These are phyloP conservation scores for Todiramphus chloris DNA, from an alignment of 2,113 vertebrate species.

Conservation along the genomic window DNA sequence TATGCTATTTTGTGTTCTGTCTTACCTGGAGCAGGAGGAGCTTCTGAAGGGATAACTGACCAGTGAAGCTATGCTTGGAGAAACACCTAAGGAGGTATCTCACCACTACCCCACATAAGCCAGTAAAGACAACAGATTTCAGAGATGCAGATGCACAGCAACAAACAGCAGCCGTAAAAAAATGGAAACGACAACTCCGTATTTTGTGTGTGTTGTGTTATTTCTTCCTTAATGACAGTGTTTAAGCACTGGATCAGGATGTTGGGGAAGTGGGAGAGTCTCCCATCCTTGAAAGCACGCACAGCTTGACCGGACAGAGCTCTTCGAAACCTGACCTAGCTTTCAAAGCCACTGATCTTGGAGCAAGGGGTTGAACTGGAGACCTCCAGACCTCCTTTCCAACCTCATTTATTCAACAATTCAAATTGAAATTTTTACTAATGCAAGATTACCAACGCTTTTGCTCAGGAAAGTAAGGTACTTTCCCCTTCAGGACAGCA, in stretches of 20 bases:
- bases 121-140: not conserved
- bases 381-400: not conserved
- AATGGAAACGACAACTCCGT: not conserved
- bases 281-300: not conserved
- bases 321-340: not conserved
- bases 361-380: not conserved
- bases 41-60: not conserved
- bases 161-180: not conserved
- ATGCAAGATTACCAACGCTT: not conserved
- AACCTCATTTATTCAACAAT: not conserved
- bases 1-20: not conserved
- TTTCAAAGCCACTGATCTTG: not conserved
- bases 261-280: not conserved
- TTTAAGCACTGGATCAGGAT: not conserved
- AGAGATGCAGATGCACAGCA: not conserved
- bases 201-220: accelerated
- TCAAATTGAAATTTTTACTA: not conserved
- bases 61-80: not conserved
- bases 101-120: not conserved
- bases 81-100: not conserved
- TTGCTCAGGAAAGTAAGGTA: not conserved
- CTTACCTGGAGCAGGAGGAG: not conserved
- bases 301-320: not conserved
- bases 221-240: not conserved
- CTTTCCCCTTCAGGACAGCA: not conserved